These are phyloP conservation scores for Empidonax traillii DNA, from an alignment of 2,113 vertebrate genomes.

Conservation along the genomic window DNA sequence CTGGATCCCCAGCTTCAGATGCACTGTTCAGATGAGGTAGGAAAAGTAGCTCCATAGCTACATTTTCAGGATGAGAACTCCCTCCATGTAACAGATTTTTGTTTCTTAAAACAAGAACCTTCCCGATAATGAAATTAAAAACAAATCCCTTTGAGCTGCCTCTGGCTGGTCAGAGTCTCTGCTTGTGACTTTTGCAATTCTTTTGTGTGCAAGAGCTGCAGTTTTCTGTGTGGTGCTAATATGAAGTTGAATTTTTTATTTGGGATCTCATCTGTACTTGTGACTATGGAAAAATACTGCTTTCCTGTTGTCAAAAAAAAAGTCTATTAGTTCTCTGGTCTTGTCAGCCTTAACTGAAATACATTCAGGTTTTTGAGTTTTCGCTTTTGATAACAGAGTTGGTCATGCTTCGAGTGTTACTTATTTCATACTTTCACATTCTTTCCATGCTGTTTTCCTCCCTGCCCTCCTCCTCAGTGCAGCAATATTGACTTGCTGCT, in stretches of 20 bases:
- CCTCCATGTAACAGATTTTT: neutral
- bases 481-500: neutral
- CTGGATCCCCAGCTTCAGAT: slow-evolving; percentile 96
- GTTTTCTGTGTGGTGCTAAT: neutral
- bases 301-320: neutral
- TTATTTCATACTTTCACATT: neutral
- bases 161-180: neutral
- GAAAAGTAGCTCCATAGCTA: neutral
- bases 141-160: neutral
- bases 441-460: neutral
- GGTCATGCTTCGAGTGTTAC: neutral
- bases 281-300: neutral
- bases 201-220: neutral
- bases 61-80: neutral
- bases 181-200: neutral
- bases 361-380: neutral
- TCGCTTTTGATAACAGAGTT: neutral
- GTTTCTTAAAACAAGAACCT: neutral
- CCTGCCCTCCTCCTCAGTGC: neutral
- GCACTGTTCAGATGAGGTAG: slow-evolving; percentile 93
- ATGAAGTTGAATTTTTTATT: neutral
- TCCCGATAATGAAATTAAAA: neutral
- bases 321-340: neutral
- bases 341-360: neutral
- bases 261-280: neutral